Evolutionary conservation across 2,888 invertebrate genomes (phyloP).

Genomic region (Slavum lentiscoides): DNA sequence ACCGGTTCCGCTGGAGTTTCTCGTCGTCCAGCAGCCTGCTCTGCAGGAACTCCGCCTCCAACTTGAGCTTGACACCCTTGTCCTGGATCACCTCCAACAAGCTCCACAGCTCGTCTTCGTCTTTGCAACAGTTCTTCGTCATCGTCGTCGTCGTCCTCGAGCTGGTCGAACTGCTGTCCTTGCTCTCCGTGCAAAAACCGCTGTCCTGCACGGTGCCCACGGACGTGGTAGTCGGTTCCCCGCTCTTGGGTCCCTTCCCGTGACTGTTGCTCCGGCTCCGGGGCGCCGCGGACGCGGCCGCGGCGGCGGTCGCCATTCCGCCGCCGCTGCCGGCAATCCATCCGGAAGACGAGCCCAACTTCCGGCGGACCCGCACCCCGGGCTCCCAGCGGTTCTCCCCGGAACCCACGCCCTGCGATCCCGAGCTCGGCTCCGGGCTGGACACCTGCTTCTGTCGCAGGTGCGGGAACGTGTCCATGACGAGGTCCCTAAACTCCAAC

Average conservation of each 20-base stretch:
- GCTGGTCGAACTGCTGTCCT: constrained; percentile 60
- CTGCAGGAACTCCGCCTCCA: constrained; percentile 62
- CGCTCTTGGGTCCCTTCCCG: constrained; percentile 65
- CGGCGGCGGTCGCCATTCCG: constrained; percentile 53
- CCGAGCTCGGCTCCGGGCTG: constrained; percentile 62
- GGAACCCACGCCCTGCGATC: constrained; percentile 56
- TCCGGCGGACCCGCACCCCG: constrained; percentile 79
- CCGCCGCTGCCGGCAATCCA: constrained; percentile 63
- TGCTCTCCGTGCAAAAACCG: constrained; percentile 88
- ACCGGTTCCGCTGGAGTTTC: constrained; percentile 39
- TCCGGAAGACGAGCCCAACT: constrained; percentile 60
- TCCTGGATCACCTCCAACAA: constrained; percentile 84
- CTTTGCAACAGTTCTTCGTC: constrained; percentile 59
- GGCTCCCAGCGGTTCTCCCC: constrained; percentile 59
- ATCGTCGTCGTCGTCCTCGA: constrained; percentile 59
- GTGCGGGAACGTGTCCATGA: constrained; percentile 92
- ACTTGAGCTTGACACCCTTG: constrained; percentile 72
- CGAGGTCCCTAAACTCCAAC: constrained; percentile 89
- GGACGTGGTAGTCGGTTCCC: constrained; percentile 61
- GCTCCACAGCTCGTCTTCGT: constrained; percentile 83
- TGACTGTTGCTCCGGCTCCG: constrained; percentile 70
- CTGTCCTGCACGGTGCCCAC: constrained; percentile 76
- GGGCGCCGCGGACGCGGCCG: constrained; percentile 60
- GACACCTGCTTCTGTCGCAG: constrained; percentile 78
- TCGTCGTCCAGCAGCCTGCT: constrained; percentile 46